phyloP scores from a whole-genome alignment of 2,113 vertebrate genomes.

The Gracilinanus agilis region DNA sequence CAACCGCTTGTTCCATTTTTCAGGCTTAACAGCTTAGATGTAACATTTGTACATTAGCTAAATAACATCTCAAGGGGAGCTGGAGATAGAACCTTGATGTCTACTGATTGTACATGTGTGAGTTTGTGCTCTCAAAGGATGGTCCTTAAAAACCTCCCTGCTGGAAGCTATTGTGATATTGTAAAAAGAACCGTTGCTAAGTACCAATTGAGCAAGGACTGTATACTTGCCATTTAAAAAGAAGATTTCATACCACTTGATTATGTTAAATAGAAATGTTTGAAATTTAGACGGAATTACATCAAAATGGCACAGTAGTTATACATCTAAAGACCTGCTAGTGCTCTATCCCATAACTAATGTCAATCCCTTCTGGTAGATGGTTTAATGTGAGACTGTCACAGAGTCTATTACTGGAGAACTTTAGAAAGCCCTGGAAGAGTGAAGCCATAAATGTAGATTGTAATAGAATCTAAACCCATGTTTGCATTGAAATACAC shows the following conservation, averaged over 20 bases:
- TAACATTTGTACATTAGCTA: slow-evolving; percentile 88
- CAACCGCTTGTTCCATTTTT: slow-evolving; percentile 81
- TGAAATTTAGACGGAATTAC: slow-evolving; percentile 89
- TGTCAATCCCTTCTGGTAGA: slow-evolving; percentile 81
- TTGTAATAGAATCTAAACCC: slow-evolving; percentile 59
- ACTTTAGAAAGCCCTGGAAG: slow-evolving; percentile 70
- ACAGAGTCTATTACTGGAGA: slow-evolving; percentile 66
- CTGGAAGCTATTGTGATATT: slow-evolving; percentile 89
- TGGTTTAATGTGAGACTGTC: slow-evolving; percentile 82
- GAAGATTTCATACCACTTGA: slow-evolving; percentile 90
- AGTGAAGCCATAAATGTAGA: slow-evolving; percentile 75
- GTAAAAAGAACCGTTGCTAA: slow-evolving; percentile 88
- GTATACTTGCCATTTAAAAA: slow-evolving; percentile 89
- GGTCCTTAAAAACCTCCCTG: slow-evolving; percentile 88
- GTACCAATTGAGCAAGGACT: slow-evolving; percentile 88
- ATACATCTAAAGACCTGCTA: slow-evolving; percentile 83
- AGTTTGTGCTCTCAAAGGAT: slow-evolving; percentile 87
- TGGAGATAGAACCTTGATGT: slow-evolving; percentile 87
- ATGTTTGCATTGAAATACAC: slow-evolving; percentile 74
- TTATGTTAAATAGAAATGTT: slow-evolving; percentile 91
- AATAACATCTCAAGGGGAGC: slow-evolving; percentile 88
- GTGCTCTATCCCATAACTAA: slow-evolving; percentile 82
- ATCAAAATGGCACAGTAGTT: slow-evolving; percentile 88
- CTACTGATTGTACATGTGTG: slow-evolving; percentile 87
- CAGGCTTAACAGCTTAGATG: slow-evolving; percentile 80